Evolutionary conservation across 2,888 invertebrate species (phyloP).

Genomic region (Plebejus argus): DNA sequence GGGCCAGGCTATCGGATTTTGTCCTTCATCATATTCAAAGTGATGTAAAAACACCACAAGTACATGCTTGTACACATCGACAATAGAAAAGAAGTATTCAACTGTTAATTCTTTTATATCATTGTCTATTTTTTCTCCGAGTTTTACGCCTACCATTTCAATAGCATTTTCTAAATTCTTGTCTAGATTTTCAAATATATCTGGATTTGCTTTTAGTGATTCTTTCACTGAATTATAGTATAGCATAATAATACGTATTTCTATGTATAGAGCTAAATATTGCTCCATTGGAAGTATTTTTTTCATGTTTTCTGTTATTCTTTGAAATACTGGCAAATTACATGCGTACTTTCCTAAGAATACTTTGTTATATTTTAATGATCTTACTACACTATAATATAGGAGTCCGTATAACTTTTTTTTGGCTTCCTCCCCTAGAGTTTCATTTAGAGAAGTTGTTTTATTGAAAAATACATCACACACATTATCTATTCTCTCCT

Average conservation of each 20-base stretch:
- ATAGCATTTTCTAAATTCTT: constrained; percentile 47
- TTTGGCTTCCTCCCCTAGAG: constrained; percentile 32
- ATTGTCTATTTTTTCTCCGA: constrained; percentile 52
- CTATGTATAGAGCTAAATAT: constrained; percentile 50
- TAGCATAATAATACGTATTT: constrained; percentile 56
- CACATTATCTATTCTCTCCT: constrained; percentile 46
- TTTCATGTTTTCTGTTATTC: constrained; percentile 48
- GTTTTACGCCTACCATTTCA: constrained; percentile 51
- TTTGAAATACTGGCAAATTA: constrained; percentile 53
- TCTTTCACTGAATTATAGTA: constrained; percentile 56
- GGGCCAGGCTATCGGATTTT: constrained; percentile 37
- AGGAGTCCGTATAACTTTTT: constrained; percentile 39
- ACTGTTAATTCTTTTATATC: constrained; percentile 50
- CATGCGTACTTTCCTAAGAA: constrained; percentile 52
- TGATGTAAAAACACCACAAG: constrained; percentile 46
- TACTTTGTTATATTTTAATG: constrained; percentile 52
- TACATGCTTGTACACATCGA: constrained; percentile 48
- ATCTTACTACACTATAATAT: constrained; percentile 45
- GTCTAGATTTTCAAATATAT: constrained; percentile 48
- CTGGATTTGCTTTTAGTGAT: constrained; percentile 48
- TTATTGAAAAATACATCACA: constrained; percentile 50
- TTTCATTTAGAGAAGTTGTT: constrained; percentile 43
- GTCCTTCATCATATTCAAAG: constrained; percentile 38
- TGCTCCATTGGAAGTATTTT: constrained; percentile 51
- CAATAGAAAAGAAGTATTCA: constrained; percentile 54